Base-by-base conservation (phyloP, 2,113 vertebrate species). In the Rafetus swinhoei region DNA sequence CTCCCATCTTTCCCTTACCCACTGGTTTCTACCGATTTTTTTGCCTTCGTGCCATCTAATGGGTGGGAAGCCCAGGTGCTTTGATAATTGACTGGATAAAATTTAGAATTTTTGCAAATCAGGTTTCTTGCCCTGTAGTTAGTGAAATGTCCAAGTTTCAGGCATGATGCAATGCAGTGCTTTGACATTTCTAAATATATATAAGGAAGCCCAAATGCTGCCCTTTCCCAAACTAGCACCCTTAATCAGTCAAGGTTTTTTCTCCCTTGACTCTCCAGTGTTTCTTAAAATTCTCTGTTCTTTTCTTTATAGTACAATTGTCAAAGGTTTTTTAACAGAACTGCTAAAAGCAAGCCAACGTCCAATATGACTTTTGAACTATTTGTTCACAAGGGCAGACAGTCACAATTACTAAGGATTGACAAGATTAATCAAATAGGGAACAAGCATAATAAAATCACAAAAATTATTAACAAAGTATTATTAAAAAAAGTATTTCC, bases 381-480 rank as follows among this genome's bases (percentile, higher is more conserved):
- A 29, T 22, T 94, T 87, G 92, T 52, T 69, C 76, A 85, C 81
- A 90, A 87, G 76, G 90, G 86, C 92, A 95, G 88, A 22, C 13
- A 6, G 80, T 55, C 91, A 89, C 83, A 81, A 56, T 79, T 80
- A 22, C 62, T 81, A 91, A 96, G 90, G 91, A 85, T 59, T 93
- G 86, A 84, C 7, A 3, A 85, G 82, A 74, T 35, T 94, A 88
- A 85, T 91, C 94, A 88, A 94, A 91, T 82, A 93, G 72, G 57
- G 65, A 1, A 62, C 65, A 90, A 72, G 55, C 35, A 53, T 19
- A 74, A 74, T 87, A 83, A 94, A 77, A 90, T 92, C 82, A 24
- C 69, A 0, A 0, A 45, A 69, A 35, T 87, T 27, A 53, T 87
- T 85, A 90, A 77, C 84, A 85, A 45, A 45, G 45, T 45, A 45